phyloP scores from a whole-genome alignment of 1,140 invertebrate species.

The Anoplolepis gracilipes region DNA sequence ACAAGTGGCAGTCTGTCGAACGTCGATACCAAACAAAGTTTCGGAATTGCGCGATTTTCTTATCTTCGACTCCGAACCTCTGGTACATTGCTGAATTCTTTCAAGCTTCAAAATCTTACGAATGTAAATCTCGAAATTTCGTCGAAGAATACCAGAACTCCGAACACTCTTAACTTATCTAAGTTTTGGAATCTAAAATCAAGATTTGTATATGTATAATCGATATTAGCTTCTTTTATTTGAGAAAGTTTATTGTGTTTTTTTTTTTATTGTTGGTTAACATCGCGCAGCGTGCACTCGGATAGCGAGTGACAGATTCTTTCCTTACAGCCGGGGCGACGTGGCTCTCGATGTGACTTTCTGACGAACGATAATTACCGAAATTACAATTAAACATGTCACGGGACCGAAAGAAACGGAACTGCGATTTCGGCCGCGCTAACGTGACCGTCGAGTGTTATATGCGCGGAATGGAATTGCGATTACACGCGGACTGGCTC shows the following conservation, averaged over 20 bases:
- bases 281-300: background rate
- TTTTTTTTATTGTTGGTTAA: background rate
- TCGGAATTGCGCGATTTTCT: slow-evolving; percentile 29
- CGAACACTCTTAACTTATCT: background rate
- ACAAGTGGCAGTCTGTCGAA: slow-evolving; percentile 56
- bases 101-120: background rate
- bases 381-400: slow-evolving; percentile 51
- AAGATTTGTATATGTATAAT: background rate
- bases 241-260: background rate
- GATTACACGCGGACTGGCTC: slow-evolving; percentile 46
- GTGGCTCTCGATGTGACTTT: slow-evolving; percentile 36
- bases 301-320: slow-evolving; percentile 14
- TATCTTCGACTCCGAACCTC: background rate
- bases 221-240: background rate
- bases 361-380: slow-evolving; percentile 41
- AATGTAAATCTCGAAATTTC: background rate
- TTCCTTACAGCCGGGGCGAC: background rate
- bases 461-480: slow-evolving; percentile 47
- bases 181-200: background rate
- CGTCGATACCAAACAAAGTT: slow-evolving; percentile 67
- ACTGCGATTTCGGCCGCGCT: slow-evolving; percentile 49
- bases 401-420: slow-evolving; percentile 34
- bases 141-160: background rate
- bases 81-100: background rate
- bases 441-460: slow-evolving; percentile 51